Conservation (phyloP, 2,888 invertebrate genomes). For the Leptinotarsa tumamoca region DNA sequence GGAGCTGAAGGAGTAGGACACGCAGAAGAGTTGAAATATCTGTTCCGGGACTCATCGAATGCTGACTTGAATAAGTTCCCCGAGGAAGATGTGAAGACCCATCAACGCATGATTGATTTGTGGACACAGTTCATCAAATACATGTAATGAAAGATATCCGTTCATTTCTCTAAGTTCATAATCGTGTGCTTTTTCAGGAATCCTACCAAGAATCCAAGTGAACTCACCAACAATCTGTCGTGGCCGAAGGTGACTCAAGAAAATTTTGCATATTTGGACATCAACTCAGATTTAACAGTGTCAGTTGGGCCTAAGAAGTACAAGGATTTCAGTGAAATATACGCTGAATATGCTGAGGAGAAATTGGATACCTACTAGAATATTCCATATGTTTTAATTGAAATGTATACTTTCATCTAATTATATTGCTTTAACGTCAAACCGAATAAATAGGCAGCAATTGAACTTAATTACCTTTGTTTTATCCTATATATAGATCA, state of each 20-base stretch:
- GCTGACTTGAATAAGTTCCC: conserved; percentile 21
- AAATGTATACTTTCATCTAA: too few relatives aligned
- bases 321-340: conserved; percentile 16
- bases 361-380: conserved; percentile 26
- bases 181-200: conserved; percentile 21
- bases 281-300: conserved; percentile 17
- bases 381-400: neutral
- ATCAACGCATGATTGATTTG: conserved; percentile 23
- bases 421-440: too few relatives aligned
- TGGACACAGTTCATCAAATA: conserved; percentile 32
- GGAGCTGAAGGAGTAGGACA: conserved; percentile 29
- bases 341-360: conserved; percentile 10
- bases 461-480: too few relatives aligned
- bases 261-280: conserved; percentile 18
- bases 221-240: neutral
- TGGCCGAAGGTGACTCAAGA: conserved; percentile 31
- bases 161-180: neutral
- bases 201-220: conserved; percentile 14
- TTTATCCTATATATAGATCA: too few relatives aligned
- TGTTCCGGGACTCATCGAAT: conserved; percentile 26
- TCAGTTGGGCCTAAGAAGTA: conserved; percentile 11
- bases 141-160: conserved; percentile 19
- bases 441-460: too few relatives aligned
- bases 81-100: conserved; percentile 24
- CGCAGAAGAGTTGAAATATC: conserved; percentile 29